Base-by-base conservation (phyloP, 2,888 invertebrate species). In the Eupithecia centaureata region DNA sequence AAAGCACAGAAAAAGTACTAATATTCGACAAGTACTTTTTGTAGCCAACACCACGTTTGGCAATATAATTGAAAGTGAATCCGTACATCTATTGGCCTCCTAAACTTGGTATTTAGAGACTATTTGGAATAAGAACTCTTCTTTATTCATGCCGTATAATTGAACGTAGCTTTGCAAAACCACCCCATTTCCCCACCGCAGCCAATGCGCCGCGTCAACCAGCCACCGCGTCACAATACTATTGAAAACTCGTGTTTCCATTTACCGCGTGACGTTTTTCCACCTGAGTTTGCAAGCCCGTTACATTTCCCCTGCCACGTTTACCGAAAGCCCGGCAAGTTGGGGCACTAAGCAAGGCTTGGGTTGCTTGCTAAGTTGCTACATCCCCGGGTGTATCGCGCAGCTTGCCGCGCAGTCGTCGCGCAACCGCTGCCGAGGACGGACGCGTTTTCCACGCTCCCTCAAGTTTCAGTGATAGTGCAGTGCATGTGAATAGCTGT, bases 351-450 rank as follows among this genome's bases (percentile, higher is more conserved):
- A 42, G 42, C 42, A 42, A 42, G 42, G 42, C 42, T 42, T 42
- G 42, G 8, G 38, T n/a, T 38, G n/a, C 42, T 47, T 10, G 47
- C 2, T 38, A 18, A 42, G 42, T 18, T 42, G 42, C 47, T 18
- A 47, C 47, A 22, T 47, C 47, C 47, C 47, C 22, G 47, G 47
- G 42, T 22, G 47, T 47, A 47, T 0, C 30, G 78, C 87, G 74
- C 73, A 72, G 35, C 60, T 33, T 10, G 13, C 27, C 63, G 58
- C 71, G 35, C 75, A 90, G 90, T 90, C 75, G 77, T 76, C 83
- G 81, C 86, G 83, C 84, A 81, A 69, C 84, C 71, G 73, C 79
- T 77, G 81, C 75, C 70, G 77, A 18, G 64, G 70, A 66, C 78
- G 76, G 83, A 83, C 87, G 86, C 79, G 70, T 64, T 65, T 54